Evolutionary conservation across 2,888 invertebrate species (phyloP).

Genomic region (Trilocha varians): DNA sequence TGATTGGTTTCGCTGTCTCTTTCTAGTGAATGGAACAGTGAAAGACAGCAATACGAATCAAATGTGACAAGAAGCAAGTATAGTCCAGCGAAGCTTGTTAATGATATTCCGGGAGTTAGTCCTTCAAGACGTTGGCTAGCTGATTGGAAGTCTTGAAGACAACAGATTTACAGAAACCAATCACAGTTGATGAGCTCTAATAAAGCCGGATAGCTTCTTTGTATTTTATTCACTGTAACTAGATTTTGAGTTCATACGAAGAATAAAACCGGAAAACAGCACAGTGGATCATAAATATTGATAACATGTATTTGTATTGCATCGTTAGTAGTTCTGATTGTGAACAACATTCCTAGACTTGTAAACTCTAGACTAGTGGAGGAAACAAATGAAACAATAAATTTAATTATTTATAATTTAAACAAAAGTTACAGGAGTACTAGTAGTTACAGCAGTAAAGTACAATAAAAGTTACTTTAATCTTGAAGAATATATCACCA

Average conservation of each 20-base stretch:
- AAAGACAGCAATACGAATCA: conserved; percentile 9
- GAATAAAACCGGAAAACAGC: conserved; percentile 6
- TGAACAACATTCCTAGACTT: too few relatives aligned
- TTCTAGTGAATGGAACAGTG: background rate
- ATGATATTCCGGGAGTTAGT: conserved; percentile 32
- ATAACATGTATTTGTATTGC: too few relatives aligned
- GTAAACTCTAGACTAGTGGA: too few relatives aligned
- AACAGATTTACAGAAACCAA: conserved; percentile 43
- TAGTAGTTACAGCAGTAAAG: too few relatives aligned
- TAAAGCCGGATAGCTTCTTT: conserved; percentile 20
- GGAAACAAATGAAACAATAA: too few relatives aligned
- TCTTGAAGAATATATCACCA: too few relatives aligned
- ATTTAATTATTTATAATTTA: too few relatives aligned
- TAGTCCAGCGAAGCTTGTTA: conserved; percentile 33
- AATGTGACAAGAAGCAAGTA: conserved; percentile 27
- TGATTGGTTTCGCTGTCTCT: background rate
- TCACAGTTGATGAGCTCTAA: conserved; percentile 40
- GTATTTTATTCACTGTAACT: conserved; percentile 10
- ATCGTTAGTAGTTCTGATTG: background rate
- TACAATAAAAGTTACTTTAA: too few relatives aligned
- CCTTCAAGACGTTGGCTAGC: conserved; percentile 28
- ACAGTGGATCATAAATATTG: background rate
- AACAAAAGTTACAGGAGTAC: too few relatives aligned
- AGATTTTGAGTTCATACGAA: conserved; percentile 12
- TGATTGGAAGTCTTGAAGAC: conserved; percentile 43